Evolutionary conservation across 2,113 vertebrate species (phyloP).

Genomic region (Perccottus glenii): DNA sequence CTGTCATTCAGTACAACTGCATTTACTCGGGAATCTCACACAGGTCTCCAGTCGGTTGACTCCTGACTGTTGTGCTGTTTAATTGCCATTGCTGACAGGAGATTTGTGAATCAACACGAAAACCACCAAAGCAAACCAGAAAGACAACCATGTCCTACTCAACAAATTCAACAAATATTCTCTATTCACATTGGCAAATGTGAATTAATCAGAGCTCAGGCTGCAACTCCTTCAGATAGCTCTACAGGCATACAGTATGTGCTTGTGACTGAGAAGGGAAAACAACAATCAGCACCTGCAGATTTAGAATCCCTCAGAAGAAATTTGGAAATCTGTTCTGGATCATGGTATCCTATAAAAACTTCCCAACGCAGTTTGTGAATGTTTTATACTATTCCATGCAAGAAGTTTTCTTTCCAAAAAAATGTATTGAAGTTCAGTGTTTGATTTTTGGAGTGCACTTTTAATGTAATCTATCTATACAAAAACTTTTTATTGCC

Average conservation of each 20-base stretch:
- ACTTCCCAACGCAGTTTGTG: too few relatives aligned
- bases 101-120: constrained; percentile 15
- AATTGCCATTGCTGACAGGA: constrained; percentile 9
- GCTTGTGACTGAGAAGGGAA: constrained; percentile 59
- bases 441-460: too few relatives aligned
- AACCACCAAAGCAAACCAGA: constrained; percentile 8
- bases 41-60: background rate
- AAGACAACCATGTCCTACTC: background rate
- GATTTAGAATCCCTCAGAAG: constrained; percentile 78
- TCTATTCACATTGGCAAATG: background rate
- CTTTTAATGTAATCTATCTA: too few relatives aligned
- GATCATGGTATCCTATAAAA: too few relatives aligned
- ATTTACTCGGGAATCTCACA: background rate
- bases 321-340: constrained; percentile 81
- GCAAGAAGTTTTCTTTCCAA: too few relatives aligned
- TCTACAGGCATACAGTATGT: constrained; percentile 1
- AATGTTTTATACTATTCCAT: too few relatives aligned
- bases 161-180: constrained; percentile 9
- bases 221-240: background rate
- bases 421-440: too few relatives aligned
- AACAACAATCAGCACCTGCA: constrained; percentile 61
- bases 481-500: too few relatives aligned
- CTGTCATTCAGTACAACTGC: background rate
- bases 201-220: constrained; percentile 5
- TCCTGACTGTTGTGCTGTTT: background rate